Evolutionary conservation across 2,888 invertebrate species (phyloP).

Genomic region (Apamea anceps): DNA sequence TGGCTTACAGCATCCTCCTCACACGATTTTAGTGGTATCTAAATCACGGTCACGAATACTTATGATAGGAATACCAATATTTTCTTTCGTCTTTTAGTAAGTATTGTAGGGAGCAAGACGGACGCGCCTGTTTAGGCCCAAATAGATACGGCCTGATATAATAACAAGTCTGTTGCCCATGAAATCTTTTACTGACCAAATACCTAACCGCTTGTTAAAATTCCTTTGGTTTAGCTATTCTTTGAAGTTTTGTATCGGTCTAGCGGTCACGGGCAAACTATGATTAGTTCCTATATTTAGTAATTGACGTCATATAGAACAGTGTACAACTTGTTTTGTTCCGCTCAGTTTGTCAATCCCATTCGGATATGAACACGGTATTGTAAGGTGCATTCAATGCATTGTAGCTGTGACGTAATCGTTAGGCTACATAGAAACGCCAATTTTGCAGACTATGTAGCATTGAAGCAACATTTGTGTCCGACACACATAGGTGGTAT

Average conservation of each 20-base stretch:
- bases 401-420: slow-evolving; percentile 41
- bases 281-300: slow-evolving; percentile 51
- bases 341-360: slow-evolving; percentile 39
- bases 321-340: slow-evolving; percentile 52
- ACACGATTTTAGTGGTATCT: neutral
- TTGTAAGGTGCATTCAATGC: slow-evolving; percentile 47
- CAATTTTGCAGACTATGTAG: slow-evolving; percentile 60
- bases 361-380: slow-evolving; percentile 46
- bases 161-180: slow-evolving; percentile 1
- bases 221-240: slow-evolving; percentile 31
- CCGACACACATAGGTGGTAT: slow-evolving; percentile 60
- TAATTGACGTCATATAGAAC: slow-evolving; percentile 41
- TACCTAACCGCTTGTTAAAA: slow-evolving; percentile 25
- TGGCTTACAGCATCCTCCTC: neutral
- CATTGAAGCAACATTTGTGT: slow-evolving; percentile 55
- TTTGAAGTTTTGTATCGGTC: slow-evolving; percentile 43
- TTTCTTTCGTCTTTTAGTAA: neutral
- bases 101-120: neutral
- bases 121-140: neutral
- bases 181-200: slow-evolving; percentile 38
- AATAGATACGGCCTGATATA: neutral
- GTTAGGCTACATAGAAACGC: slow-evolving; percentile 46
- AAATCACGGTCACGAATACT: neutral
- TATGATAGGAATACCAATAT: neutral
- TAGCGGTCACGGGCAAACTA: slow-evolving; percentile 52